phyloP scores from a whole-genome alignment of 2,888 invertebrate species.

The Mesorhabditis sp. region DNA sequence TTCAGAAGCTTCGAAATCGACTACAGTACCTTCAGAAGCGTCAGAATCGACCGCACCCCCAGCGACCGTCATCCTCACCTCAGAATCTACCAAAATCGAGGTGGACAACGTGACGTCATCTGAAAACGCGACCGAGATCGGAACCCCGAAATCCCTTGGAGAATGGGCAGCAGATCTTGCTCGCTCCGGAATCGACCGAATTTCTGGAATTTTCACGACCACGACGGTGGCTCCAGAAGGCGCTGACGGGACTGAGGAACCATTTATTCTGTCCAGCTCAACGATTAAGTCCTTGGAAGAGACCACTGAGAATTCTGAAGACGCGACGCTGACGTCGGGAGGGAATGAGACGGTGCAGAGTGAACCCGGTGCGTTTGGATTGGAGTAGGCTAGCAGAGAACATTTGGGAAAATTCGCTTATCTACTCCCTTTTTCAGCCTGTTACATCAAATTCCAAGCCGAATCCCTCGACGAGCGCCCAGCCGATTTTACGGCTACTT shows the following conservation, averaged over 20 bases:
- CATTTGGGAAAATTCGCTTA: background rate
- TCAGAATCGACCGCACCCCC: constrained; percentile 1
- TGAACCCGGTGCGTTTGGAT: constrained; percentile 1
- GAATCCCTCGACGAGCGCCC: constrained; percentile 37
- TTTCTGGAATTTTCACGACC: background rate
- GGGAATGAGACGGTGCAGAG: constrained; percentile 20
- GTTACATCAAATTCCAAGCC: constrained; percentile 51
- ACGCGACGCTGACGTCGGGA: background rate
- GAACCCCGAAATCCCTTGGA: background rate
- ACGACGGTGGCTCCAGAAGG: background rate
- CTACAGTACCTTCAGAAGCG: constrained; percentile 10
- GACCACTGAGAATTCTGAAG: background rate
- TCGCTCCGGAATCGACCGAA: background rate
- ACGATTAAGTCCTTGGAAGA: background rate
- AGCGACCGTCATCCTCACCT: constrained; percentile 4
- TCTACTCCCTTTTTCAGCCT: constrained; percentile 29
- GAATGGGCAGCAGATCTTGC: constrained; percentile 3
- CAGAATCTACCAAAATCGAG: constrained; percentile 25
- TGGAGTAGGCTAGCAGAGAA: background rate
- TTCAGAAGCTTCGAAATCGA: constrained; percentile 10
- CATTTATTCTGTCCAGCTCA: background rate
- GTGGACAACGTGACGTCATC: constrained; percentile 14
- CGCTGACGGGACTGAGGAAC: background rate
- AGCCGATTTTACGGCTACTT: constrained; percentile 38
- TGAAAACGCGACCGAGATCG: constrained; percentile 8